These are phyloP conservation scores for Lacanobia oleracea DNA, from an alignment of 2,888 invertebrate species.

Conservation along the genomic window DNA sequence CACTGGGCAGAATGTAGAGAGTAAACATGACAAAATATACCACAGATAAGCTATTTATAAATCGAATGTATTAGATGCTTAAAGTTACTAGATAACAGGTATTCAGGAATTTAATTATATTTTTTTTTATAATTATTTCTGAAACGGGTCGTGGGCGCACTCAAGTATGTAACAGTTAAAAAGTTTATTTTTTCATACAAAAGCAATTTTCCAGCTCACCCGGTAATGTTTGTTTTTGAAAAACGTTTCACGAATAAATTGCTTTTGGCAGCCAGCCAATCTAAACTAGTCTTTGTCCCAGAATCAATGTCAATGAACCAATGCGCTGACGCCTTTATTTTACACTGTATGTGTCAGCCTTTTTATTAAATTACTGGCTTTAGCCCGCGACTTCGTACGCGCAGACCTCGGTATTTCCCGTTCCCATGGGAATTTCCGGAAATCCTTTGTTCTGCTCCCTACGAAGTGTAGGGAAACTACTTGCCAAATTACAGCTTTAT, in stretches of 20 bases:
- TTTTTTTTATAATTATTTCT: neutral
- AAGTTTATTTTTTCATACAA: conserved; percentile 33
- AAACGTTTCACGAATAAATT: conserved; percentile 77
- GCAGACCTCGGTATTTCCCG: too few relatives aligned
- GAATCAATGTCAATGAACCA: conserved; percentile 83
- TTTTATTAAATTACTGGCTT: conserved; percentile 45
- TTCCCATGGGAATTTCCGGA: too few relatives aligned
- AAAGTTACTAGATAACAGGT: neutral
- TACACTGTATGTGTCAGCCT: conserved; percentile 38
- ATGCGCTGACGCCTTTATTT: conserved; percentile 65
- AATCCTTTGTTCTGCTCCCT: too few relatives aligned
- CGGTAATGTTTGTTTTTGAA: conserved; percentile 69
- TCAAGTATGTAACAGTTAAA: conserved; percentile 3
- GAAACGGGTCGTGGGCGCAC: neutral
- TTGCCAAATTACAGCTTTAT: too few relatives aligned
- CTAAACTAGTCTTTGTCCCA: conserved; percentile 78
- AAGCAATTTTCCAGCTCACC: conserved; percentile 49
- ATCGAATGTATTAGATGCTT: neutral
- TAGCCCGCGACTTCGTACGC: too few relatives aligned
- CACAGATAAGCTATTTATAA: conserved; percentile 5
- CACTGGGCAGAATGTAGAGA: neutral
- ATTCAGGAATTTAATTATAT: neutral
- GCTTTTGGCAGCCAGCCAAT: conserved; percentile 81
- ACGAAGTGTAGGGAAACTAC: too few relatives aligned
- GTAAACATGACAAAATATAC: neutral